Conservation (phyloP, 92 coral and sea anemone species). For the Siderastrea siderea region DNA sequence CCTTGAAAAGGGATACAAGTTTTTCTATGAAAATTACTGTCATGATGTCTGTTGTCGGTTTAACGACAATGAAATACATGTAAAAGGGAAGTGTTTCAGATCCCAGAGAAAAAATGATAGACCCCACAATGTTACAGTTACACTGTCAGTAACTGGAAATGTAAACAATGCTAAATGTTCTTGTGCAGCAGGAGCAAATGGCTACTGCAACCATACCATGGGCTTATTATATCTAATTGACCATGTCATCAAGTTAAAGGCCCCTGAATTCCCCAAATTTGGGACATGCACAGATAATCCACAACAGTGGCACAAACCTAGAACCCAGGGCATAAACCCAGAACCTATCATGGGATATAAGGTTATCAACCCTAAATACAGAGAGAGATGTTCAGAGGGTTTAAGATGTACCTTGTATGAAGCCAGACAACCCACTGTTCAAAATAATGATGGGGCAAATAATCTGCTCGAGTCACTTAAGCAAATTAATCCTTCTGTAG, state of each 20-base stretch:
- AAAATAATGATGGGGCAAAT: constrained; percentile 56
- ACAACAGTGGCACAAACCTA: constrained; percentile 83
- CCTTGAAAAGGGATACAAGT: constrained; percentile 73
- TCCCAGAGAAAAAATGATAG: constrained; percentile 69
- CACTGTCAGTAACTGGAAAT: constrained; percentile 50
- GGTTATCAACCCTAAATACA: constrained; percentile 59
- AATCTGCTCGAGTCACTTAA: constrained; percentile 24
- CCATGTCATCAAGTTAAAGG: constrained; percentile 62
- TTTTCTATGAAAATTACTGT: constrained; percentile 71
- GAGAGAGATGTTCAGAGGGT: constrained; percentile 59
- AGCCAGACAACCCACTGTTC: constrained; percentile 63
- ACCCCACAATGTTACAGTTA: constrained; percentile 59
- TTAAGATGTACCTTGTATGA: constrained; percentile 71
- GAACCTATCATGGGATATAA: constrained; percentile 77
- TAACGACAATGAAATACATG: constrained; percentile 38
- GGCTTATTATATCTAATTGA: constrained; percentile 75
- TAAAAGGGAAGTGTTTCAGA: constrained; percentile 67
- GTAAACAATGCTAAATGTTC: constrained; percentile 58
- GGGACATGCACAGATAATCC: constrained; percentile 85
- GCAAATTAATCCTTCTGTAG: constrained; percentile 59
- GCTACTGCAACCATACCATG: constrained; percentile 74
- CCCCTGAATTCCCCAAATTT: constrained; percentile 60
- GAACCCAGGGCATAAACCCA: constrained; percentile 67
- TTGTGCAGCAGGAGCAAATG: constrained; percentile 72
- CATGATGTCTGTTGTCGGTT: constrained; percentile 50